Conservation (phyloP, 2,113 vertebrate species). For the Noturus placidus region DNA sequence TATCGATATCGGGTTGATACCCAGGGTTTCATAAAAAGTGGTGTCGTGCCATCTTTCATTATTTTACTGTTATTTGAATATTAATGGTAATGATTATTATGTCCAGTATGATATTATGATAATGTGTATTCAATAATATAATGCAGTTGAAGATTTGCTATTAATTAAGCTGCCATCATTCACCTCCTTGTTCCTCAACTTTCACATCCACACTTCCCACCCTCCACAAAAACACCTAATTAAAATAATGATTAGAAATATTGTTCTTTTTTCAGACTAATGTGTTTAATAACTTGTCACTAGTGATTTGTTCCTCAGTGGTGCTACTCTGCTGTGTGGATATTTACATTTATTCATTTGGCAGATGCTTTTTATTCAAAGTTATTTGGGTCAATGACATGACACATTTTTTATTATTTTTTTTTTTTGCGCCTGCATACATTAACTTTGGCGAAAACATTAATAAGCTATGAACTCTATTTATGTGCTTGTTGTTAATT, state of each 20-base stretch:
- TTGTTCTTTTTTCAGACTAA: background rate
- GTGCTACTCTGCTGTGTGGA: background rate
- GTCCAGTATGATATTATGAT: background rate
- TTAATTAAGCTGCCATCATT: background rate
- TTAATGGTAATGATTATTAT: background rate
- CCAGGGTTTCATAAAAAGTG: background rate
- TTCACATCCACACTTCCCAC: background rate
- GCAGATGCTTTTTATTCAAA: background rate
- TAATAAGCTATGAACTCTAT: conserved; percentile 7
- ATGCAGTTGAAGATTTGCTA: background rate
- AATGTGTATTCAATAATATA: background rate
- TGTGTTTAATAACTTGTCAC: background rate
- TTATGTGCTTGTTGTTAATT: conserved; percentile 10
- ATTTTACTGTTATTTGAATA: background rate
- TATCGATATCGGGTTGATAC: too few species aligned
- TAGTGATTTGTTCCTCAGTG: background rate
- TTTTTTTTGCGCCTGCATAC: background rate
- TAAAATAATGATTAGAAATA: background rate
- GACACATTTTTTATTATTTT: background rate
- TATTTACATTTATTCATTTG: background rate
- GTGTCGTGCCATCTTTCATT: background rate
- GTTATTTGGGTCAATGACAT: conserved; percentile 16
- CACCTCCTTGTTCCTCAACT: background rate
- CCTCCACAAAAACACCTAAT: background rate
- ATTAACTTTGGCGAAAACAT: conserved; percentile 19